These are phyloP conservation scores for Xenentodon cancila DNA, from an alignment of 2,797 vertebrate genomes.

Conservation along the genomic window DNA sequence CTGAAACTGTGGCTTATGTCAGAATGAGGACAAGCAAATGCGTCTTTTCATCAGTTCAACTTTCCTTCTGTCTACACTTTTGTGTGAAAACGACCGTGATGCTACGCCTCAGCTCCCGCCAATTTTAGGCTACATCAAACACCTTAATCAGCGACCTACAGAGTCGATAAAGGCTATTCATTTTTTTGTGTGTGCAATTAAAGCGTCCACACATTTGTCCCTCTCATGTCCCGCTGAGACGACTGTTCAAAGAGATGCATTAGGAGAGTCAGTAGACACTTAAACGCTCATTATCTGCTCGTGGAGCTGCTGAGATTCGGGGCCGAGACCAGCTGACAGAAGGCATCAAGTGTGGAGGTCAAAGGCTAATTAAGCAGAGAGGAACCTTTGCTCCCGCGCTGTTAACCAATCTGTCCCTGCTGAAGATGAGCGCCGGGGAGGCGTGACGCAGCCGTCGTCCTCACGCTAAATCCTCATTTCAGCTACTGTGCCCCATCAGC, in stretches of 20 bases:
- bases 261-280: constrained; percentile 57
- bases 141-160: constrained; percentile 19
- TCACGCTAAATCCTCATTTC: constrained; percentile 76
- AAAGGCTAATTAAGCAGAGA: constrained; percentile 88
- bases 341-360: constrained; percentile 78
- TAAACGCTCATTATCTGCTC: constrained; percentile 73
- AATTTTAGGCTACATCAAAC: constrained; percentile 63
- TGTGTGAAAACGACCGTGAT: too few relatives aligned
- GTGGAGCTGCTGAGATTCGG: constrained; percentile 51
- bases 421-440: constrained; percentile 66
- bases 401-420: constrained; percentile 86
- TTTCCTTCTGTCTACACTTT: neutral
- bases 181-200: constrained; percentile 18
- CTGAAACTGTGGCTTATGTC: too few relatives aligned
- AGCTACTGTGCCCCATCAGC: constrained; percentile 77
- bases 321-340: constrained; percentile 69
- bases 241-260: constrained; percentile 40
- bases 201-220: constrained; percentile 36
- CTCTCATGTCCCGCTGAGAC: constrained; percentile 22
- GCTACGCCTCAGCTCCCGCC: constrained; percentile 10
- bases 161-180: constrained; percentile 40
- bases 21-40: neutral
- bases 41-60: neutral
- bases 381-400: constrained; percentile 79
- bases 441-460: constrained; percentile 56